A percentile compares a stretch with the other conserved stretches of the same genome.
Evolutionary conservation across 2,888 invertebrate species (phyloP).

Genomic region (Drosophila demipolita): DNA sequence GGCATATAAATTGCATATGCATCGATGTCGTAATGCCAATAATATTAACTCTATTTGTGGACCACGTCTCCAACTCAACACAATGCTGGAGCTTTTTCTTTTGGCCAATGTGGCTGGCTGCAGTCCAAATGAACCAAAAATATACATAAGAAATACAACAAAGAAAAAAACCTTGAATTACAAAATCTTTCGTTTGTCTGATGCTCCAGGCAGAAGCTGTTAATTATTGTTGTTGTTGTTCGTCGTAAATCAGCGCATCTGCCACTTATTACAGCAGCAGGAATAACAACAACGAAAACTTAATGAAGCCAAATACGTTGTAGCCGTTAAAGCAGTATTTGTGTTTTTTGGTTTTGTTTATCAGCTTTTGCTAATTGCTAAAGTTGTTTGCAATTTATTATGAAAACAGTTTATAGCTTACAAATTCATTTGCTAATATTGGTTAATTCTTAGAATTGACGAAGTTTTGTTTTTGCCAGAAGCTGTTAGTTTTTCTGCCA

Average conservation of each 20-base stretch:
- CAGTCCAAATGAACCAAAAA: slow-evolving; percentile 33
- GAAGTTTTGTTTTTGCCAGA: slow-evolving; percentile 41
- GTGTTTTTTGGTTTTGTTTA: slow-evolving; percentile 3
- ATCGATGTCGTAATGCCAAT: slow-evolving; percentile 53
- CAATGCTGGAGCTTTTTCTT: slow-evolving; percentile 25
- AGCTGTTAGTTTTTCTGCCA: slow-evolving; percentile 25
- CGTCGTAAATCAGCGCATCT: slow-evolving; percentile 59
- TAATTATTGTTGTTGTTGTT: slow-evolving; percentile 16
- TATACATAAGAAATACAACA: slow-evolving; percentile 6
- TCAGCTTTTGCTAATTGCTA: slow-evolving; percentile 59
- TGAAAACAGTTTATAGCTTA: slow-evolving; percentile 22
- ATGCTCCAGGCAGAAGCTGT: slow-evolving; percentile 56
- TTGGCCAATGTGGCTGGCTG: slow-evolving; percentile 51
- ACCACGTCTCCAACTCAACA: not conserved
- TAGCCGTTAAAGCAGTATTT: slow-evolving; percentile 34
- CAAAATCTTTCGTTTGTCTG: slow-evolving; percentile 61
- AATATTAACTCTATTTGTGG: slow-evolving; percentile 37
- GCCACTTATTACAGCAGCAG: slow-evolving; percentile 30
- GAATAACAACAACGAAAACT: slow-evolving; percentile 9
- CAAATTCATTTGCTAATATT: slow-evolving; percentile 43
- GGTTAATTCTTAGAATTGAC: slow-evolving; percentile 27
- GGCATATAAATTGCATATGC: slow-evolving; percentile 64
- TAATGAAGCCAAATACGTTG: slow-evolving; percentile 19
- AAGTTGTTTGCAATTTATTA: slow-evolving; percentile 6
- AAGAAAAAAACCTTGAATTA: slow-evolving; percentile 73